Base-by-base conservation (phyloP, 2,113 vertebrate genomes). In the Casuarius casuarius region DNA sequence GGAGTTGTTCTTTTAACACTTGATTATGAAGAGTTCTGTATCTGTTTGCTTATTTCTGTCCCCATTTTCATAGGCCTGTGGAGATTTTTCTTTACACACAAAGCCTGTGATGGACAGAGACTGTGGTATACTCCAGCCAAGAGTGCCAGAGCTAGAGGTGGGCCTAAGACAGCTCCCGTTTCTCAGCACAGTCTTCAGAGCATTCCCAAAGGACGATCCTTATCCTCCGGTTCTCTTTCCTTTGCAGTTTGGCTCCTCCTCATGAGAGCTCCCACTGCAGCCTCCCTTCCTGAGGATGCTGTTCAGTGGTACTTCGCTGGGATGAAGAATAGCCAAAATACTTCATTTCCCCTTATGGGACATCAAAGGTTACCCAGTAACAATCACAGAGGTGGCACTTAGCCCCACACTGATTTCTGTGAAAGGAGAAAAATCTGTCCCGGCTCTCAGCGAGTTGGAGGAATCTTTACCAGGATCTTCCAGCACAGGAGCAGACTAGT, bases 161-260 rank as follows among this genome's bases (percentile, higher is more conserved):
- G 18, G 29, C 28, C 42, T 31, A 71, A 42, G n/a, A 40, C 21
- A 77, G 10, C 26, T 78, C 1, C 72, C 77, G 7, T 46, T 75
- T 71, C 65, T 84, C 35, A 9, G 6, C n/a, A 19, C 13, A 0
- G 0, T 48, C 56, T 63, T 75, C 48, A 71, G 58, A 72, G 56
- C 56, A 33, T 29, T 59, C 31, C 56, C 56, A 59, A 59, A 59
- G 48, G 18, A 40, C 0, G 0, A n/a, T 22, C 18, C 10, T 7
- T 49, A 12, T 68, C 25, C 89, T 79, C 28, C 20, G 23, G 11
- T 23, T 89, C 59, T 52, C 14, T 63, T 77, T 62, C 12, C 33
- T 63, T 63, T 81, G 25, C 20, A 35, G 38, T 73, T 83, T 77
- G 58, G 7, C 42, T 76, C 19, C 46, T 92, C 51, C 15, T 54